A percentile compares a stretch with the other conserved stretches of the same genome.
phyloP scores from a whole-genome alignment of 2,888 invertebrate species.

The Caenorhabditis imperialis region DNA sequence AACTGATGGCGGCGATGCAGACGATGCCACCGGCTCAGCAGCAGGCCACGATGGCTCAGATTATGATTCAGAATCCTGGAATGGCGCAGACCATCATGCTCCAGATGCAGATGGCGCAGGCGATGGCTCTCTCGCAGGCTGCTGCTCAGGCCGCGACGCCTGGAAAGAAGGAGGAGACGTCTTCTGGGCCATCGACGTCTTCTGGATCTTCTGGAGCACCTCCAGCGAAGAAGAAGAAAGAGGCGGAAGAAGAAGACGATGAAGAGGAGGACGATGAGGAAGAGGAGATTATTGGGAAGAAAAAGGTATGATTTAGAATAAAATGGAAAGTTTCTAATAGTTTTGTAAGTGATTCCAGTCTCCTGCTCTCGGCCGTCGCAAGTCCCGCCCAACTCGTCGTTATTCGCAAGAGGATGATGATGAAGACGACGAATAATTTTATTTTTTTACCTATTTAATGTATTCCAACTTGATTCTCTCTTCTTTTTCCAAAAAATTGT shows the following conservation, averaged over 20 bases:
- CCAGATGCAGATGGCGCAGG: not conserved
- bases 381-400: slow-evolving; percentile 43
- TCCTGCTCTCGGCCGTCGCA: slow-evolving; percentile 32
- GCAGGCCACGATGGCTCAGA: not conserved
- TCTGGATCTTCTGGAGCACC: not conserved
- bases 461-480: not conserved
- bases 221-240: slow-evolving; percentile 18
- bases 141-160: not conserved
- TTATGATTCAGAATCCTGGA: not conserved
- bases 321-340: not conserved
- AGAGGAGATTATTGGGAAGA: slow-evolving; percentile 27
- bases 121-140: not conserved
- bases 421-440: slow-evolving; percentile 16
- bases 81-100: not conserved
- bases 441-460: not conserved
- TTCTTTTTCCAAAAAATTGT: too few species aligned
- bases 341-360: slow-evolving; percentile 29
- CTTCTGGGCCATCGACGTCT: not conserved
- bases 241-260: slow-evolving; percentile 15
- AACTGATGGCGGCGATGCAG: too few species aligned
- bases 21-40: not conserved
- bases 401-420: slow-evolving; percentile 42
- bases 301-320: slow-evolving; percentile 4
- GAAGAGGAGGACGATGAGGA: slow-evolving; percentile 43
- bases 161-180: slow-evolving; percentile 1